Conservation (phyloP, 2,797 vertebrate genomes). For the Nyctibius grandis region DNA sequence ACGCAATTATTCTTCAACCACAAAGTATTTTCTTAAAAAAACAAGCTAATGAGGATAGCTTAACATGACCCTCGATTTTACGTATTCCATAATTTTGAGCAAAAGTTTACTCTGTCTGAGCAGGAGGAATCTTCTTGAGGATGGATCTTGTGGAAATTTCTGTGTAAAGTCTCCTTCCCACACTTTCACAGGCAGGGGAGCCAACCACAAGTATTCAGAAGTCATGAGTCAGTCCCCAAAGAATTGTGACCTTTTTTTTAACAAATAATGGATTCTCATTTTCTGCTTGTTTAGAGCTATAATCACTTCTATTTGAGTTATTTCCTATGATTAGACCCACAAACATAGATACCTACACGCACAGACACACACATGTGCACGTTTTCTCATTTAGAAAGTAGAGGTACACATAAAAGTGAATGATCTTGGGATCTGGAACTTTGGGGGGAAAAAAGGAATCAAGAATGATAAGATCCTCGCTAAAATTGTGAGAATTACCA, state of each 20-base stretch:
- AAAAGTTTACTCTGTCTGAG: neutral
- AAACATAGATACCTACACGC: fast-evolving
- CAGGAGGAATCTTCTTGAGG: neutral
- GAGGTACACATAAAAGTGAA: neutral
- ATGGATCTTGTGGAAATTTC: neutral
- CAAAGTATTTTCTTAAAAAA: neutral
- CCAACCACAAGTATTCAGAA: neutral
- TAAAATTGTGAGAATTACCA: neutral
- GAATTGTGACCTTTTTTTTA: neutral
- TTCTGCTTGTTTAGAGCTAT: neutral
- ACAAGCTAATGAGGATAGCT: neutral
- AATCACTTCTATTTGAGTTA: neutral
- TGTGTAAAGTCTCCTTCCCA: neutral
- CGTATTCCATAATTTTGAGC: neutral
- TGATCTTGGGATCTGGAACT: neutral
- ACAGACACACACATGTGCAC: fast-evolving
- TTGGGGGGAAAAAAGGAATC: neutral
- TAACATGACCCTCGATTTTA: neutral
- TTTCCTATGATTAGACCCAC: neutral
- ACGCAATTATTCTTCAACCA: neutral
- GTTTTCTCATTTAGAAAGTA: neutral
- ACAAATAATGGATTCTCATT: neutral
- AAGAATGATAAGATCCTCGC: neutral
- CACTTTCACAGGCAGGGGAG: neutral
- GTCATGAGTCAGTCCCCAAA: neutral